phyloP scores from a whole-genome alignment of 2,113 vertebrate species.

The Nipponia nippon region DNA sequence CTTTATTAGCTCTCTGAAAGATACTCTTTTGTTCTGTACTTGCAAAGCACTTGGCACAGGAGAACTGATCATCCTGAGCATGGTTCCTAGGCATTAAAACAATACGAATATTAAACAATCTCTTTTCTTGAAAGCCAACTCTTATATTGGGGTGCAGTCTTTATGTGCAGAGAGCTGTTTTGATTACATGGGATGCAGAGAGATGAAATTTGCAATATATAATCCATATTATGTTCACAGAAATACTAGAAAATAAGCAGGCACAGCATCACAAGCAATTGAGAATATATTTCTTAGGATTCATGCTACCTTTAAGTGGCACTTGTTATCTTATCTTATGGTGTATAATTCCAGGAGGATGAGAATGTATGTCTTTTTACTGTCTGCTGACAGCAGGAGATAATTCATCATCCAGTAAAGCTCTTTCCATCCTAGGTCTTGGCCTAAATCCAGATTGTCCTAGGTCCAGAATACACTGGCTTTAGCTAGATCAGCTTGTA shows the following conservation, averaged over 20 bases:
- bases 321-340: background rate
- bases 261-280: background rate
- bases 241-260: background rate
- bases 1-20: background rate
- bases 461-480: constrained; percentile 45
- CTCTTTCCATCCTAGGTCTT: constrained; percentile 51
- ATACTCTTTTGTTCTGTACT: background rate
- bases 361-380: constrained; percentile 11
- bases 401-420: constrained; percentile 64
- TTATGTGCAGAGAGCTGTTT: background rate
- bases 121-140: background rate
- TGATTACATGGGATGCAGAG: background rate
- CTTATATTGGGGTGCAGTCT: background rate
- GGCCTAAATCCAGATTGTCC: constrained; percentile 57
- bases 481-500: constrained; percentile 64
- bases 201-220: background rate
- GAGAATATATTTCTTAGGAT: background rate
- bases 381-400: constrained; percentile 35
- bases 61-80: background rate
- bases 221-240: background rate
- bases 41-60: background rate
- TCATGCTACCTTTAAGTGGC: background rate
- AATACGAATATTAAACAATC: background rate
- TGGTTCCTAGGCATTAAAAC: background rate
- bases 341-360: background rate